Percentiles rank a stretch among this genome's conserved stretches.
Evolutionary conservation across 2,113 vertebrate genomes (phyloP).

Genomic region (Rhagologus leucostigma): DNA sequence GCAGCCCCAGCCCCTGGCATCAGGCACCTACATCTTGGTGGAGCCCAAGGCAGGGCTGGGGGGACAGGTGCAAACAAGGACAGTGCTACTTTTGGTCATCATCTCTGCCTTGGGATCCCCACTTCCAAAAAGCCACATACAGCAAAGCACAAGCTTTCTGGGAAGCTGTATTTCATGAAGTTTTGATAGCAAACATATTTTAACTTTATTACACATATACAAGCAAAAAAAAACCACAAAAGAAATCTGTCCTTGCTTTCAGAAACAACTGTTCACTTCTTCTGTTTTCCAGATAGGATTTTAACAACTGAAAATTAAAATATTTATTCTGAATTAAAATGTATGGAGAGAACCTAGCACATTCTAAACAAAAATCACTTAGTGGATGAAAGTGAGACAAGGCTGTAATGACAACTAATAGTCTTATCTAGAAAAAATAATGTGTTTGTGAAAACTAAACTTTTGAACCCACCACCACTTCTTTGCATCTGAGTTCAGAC

Average conservation of each 20-base stretch:
- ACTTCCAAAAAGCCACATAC: rapidly evolving
- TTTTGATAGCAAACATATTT: not conserved
- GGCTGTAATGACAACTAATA: not conserved
- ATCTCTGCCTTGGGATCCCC: not conserved
- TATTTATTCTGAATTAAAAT: not conserved
- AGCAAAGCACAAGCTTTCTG: not conserved
- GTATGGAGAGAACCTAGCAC: not conserved
- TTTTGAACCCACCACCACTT: not conserved
- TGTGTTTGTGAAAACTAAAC: not conserved
- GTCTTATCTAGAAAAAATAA: not conserved
- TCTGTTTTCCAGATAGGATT: not conserved
- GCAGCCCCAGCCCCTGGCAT: not conserved
- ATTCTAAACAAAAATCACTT: not conserved
- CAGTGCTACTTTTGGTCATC: not conserved
- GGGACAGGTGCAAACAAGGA: not conserved
- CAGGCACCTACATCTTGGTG: rapidly evolving
- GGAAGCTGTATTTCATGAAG: not conserved
- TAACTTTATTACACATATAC: not conserved
- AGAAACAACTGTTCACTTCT: not conserved
- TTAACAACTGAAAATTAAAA: not conserved
- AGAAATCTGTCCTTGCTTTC: not conserved
- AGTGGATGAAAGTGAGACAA: not conserved
- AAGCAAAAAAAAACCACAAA: not conserved
- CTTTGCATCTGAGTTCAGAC: not conserved
- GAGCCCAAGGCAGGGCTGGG: not conserved